A percentile compares a stretch with the other conserved stretches of the same genome.
phyloP scores from a whole-genome alignment of 1,140 invertebrate genomes.

The Drosophila tristis region DNA sequence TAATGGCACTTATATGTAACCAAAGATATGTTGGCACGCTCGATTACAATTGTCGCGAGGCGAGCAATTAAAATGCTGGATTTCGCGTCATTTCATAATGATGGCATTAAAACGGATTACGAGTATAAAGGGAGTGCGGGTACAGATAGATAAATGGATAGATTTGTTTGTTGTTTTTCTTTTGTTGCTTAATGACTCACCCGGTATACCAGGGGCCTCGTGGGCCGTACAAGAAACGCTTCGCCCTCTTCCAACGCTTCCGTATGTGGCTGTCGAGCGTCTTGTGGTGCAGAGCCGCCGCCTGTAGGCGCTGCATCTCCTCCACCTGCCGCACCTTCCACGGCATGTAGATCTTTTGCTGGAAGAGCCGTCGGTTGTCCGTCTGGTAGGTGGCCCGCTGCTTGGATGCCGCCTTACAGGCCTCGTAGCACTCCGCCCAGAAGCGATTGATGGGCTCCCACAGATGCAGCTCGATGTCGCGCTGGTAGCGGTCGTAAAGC shows the following conservation, averaged over 20 bases:
- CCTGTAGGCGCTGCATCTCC: constrained; percentile 85
- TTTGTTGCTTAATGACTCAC: constrained; percentile 70
- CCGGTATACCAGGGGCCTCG: constrained; percentile 86
- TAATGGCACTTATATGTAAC: constrained; percentile 17
- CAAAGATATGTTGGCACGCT: constrained; percentile 60
- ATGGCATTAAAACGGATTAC: no score
- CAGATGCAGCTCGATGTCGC: constrained; percentile 84
- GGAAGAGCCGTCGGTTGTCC: constrained; percentile 87
- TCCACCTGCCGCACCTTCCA: constrained; percentile 85
- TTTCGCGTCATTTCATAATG: constrained; percentile 69
- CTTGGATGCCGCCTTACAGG: constrained; percentile 86
- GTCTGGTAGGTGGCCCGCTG: constrained; percentile 86
- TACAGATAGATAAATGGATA: constrained; percentile 2
- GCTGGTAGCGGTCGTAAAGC: constrained; percentile 84
- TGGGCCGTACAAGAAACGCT: constrained; percentile 86
- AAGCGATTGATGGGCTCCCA: constrained; percentile 86
- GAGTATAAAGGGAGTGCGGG: no score
- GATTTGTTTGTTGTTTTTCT: not conserved
- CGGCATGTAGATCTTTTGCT: constrained; percentile 86
- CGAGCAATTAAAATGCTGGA: constrained; percentile 51
- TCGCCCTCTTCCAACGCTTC: constrained; percentile 86
- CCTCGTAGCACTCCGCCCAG: constrained; percentile 87
- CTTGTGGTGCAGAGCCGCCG: constrained; percentile 84
- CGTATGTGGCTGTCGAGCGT: constrained; percentile 85
- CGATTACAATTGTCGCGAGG: constrained; percentile 73